Base-by-base conservation (phyloP, 2,113 vertebrate species). In the Aldabrachelys gigantea region DNA sequence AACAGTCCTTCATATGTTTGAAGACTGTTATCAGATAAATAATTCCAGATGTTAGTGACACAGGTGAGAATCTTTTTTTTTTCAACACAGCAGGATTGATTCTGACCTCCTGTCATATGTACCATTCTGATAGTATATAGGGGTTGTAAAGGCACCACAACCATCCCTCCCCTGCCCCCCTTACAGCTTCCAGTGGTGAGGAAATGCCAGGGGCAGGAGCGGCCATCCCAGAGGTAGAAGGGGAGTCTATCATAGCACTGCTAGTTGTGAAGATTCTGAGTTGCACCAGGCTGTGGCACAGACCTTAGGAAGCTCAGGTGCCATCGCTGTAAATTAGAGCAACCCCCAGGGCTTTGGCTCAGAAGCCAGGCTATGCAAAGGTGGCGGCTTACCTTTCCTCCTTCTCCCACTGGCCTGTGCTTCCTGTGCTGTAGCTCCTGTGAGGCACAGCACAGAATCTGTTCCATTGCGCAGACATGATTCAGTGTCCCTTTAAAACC, bases 251-350 rank as follows among this genome's bases (percentile, higher is more conserved):
- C 6, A 0, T 24, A 65, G 8, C 6, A 89, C 31, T 62, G 72
- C 62, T 21, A 82, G 38, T 10, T 88, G 0, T 56, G 6, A 85
- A 82, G 16, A 11, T 53, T 27, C 47, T 88, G 90, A 59, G 31
- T n/a, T 94, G 41, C 24, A 3, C 17, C n/a, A 54, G 41, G 19
- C 10, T 75, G 47, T 10, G 56, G 14, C 5, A 0, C 2, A 21
- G 31, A 49, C 3, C 24, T 50, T 72, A 62, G 10, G 10, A 4
- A 75, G 10, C 72, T 75, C 16, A 87, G 24, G 31, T n/a, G 9
- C 9, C 2, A 85, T 75, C 69, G 10, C 24, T 3, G 41, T 29
- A 29, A 8, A 56, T 0, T 0, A 1, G 41, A 10, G 10, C 31
- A 84, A 91, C 13, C 24, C 76, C 14, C 29, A n/a, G 50, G 31